Evolutionary conservation across 2,797 vertebrate genomes (phyloP).

Genomic region (Sebastes trivittatus): DNA sequence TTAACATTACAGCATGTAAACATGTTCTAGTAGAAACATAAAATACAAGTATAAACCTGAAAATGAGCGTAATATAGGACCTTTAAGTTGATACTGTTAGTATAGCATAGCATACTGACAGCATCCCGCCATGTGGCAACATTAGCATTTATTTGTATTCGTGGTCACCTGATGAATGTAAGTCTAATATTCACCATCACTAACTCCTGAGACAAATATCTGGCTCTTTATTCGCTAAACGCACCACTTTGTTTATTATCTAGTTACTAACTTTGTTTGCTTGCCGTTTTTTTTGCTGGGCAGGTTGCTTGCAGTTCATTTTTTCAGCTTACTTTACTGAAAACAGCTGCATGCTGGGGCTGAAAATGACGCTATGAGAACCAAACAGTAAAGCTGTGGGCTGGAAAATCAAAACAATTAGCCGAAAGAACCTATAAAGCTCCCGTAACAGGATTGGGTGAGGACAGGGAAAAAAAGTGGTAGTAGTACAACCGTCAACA

Average conservation of each 20-base stretch:
- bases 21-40: fast-evolving
- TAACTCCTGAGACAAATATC: neutral
- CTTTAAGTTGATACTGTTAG: neutral
- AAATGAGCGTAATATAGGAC: too few species aligned
- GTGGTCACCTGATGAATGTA: too few species aligned
- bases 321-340: neutral
- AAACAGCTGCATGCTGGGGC: neutral
- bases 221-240: neutral
- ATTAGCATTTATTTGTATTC: neutral
- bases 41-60: too few species aligned
- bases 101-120: neutral
- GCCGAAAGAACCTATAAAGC: neutral
- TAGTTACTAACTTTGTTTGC: neutral
- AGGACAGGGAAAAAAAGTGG: neutral
- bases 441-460: neutral
- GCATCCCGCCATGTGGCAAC: neutral
- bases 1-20: too few species aligned
- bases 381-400: neutral
- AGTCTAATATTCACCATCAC: neutral
- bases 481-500: neutral
- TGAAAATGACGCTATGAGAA: neutral
- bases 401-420: neutral
- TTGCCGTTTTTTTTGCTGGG: neutral
- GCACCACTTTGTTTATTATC: neutral
- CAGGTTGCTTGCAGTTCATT: neutral